Evolutionary conservation across 2,888 invertebrate genomes (phyloP).

Genomic region (Ametastegia equiseti): DNA sequence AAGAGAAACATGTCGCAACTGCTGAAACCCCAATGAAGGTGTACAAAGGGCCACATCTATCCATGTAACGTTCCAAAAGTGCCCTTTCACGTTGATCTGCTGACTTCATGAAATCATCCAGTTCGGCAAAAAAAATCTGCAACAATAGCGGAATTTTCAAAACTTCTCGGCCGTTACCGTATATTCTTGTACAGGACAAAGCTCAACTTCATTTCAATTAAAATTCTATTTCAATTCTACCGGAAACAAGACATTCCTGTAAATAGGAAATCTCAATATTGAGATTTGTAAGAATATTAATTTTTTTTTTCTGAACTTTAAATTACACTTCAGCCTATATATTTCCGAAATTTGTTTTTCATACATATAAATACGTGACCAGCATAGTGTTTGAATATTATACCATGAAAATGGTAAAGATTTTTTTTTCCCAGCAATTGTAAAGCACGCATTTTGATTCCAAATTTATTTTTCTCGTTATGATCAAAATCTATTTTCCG

Average conservation of each 20-base stretch:
- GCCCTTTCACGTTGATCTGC: slow-evolving; percentile 46
- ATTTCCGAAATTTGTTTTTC: too few relatives aligned
- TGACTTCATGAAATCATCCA: slow-evolving; percentile 48
- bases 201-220: not conserved
- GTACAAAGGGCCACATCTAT: slow-evolving; percentile 61
- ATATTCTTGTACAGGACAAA: too few relatives aligned
- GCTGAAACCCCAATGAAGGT: slow-evolving; percentile 51
- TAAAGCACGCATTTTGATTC: too few relatives aligned
- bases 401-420: too few relatives aligned
- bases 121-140: slow-evolving; percentile 53
- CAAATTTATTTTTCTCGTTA: too few relatives aligned
- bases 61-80: slow-evolving; percentile 60
- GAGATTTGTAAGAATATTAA: not conserved
- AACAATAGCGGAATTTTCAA: not conserved
- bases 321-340: too few relatives aligned
- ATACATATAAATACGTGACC: too few relatives aligned
- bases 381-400: too few relatives aligned
- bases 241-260: not conserved
- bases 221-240: too few relatives aligned
- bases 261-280: not conserved
- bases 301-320: too few relatives aligned
- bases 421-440: too few relatives aligned
- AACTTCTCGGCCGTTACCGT: not conserved
- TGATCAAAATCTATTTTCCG: too few relatives aligned
- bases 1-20: not conserved